Evolutionary conservation across 2,797 vertebrate species (phyloP).

Genomic region (Coilia nasus): DNA sequence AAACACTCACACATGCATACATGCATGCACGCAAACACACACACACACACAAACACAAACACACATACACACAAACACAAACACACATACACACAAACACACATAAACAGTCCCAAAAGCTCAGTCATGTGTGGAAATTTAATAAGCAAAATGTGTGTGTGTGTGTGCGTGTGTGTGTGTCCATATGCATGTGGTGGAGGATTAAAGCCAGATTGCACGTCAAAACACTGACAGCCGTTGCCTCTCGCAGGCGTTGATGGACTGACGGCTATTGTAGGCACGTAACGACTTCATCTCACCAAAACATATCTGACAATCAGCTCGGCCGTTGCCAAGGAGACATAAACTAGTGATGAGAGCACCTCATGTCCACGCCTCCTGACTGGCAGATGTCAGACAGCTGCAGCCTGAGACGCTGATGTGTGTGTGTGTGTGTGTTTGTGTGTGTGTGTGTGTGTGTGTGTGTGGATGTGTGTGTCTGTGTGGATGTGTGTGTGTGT

Average conservation of each 20-base stretch:
- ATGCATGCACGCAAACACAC: too few relatives aligned
- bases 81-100: too few relatives aligned
- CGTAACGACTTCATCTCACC: constrained; percentile 44
- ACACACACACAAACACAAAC: too few relatives aligned
- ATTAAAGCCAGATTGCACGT: constrained; percentile 40
- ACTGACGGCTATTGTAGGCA: constrained; percentile 28
- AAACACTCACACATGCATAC: too few relatives aligned
- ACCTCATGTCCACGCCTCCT: background rate
- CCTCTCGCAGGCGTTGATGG: background rate
- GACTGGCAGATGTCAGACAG: background rate
- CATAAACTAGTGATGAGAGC: constrained; percentile 51
- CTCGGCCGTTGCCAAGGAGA: constrained; percentile 59
- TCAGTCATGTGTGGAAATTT: constrained; percentile 33
- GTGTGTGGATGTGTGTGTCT: too few relatives aligned
- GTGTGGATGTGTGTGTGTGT: too few relatives aligned
- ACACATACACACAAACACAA: too few relatives aligned
- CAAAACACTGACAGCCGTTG: constrained; percentile 35
- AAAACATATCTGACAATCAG: constrained; percentile 55
- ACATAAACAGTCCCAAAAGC: too few relatives aligned
- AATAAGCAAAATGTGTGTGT: constrained; percentile 27
- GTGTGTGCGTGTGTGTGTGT: background rate
- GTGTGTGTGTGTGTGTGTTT: too few relatives aligned
- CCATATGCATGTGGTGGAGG: constrained; percentile 24
- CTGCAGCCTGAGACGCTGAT: background rate
- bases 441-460: too few relatives aligned